These are phyloP conservation scores for Venturia canescens DNA, from an alignment of 1,140 invertebrate genomes.

Conservation along the genomic window DNA sequence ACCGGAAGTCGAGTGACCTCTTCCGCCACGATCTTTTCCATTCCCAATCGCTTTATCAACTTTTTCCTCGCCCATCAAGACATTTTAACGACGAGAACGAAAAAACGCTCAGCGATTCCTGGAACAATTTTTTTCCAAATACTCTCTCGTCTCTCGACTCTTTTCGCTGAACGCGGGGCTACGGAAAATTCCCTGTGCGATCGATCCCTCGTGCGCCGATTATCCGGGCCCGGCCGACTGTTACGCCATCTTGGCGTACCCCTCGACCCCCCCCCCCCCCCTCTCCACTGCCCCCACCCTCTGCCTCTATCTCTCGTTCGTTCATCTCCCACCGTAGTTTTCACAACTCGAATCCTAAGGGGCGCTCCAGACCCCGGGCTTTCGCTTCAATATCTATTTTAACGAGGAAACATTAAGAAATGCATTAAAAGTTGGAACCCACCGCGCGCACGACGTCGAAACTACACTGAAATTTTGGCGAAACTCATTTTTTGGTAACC, in stretches of 20 bases:
- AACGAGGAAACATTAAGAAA: too few relatives aligned
- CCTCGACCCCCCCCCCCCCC: slow-evolving; percentile 2
- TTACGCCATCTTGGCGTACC: slow-evolving; percentile 65
- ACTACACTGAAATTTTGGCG: too few relatives aligned
- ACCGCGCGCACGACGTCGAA: too few relatives aligned
- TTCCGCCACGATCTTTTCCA: background rate
- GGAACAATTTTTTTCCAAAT: background rate
- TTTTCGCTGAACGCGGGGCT: background rate
- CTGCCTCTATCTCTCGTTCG: slow-evolving; percentile 3
- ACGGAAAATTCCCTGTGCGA: background rate
- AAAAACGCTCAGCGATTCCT: background rate
- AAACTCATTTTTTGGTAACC: too few relatives aligned
- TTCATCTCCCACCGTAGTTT: background rate
- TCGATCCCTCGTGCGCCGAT: slow-evolving; percentile 24
- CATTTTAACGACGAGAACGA: background rate
- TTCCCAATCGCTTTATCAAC: background rate
- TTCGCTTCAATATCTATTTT: too few relatives aligned
- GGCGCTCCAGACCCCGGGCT: too few relatives aligned
- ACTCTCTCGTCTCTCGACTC: background rate
- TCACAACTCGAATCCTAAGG: background rate
- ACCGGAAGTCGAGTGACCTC: background rate
- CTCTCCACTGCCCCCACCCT: slow-evolving; percentile 15
- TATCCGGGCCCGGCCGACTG: slow-evolving; percentile 47
- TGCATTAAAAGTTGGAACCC: too few relatives aligned
- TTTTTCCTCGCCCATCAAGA: background rate